Percentiles rank a stretch among this genome's conserved stretches.
phyloP scores from a whole-genome alignment of 2,888 invertebrate genomes.

The Thelaira solivaga region DNA sequence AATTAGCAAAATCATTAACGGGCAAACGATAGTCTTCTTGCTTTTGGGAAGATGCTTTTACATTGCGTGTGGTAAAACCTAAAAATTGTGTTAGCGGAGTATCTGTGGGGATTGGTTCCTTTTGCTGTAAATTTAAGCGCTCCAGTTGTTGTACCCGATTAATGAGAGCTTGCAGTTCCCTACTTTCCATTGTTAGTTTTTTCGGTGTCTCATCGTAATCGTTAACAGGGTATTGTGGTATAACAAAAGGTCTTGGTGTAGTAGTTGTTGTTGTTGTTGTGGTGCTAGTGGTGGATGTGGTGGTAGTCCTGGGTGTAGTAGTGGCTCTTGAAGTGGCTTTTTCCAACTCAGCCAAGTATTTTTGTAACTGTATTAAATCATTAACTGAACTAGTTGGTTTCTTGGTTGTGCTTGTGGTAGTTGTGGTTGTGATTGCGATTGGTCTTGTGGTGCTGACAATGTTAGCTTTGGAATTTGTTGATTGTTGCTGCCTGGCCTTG shows the following conservation, averaged over 20 bases:
- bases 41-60: constrained; percentile 56
- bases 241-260: constrained; percentile 53
- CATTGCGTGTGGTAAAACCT: constrained; percentile 70
- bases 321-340: constrained; percentile 63
- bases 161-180: constrained; percentile 77
- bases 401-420: constrained; percentile 73
- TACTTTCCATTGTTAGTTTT: constrained; percentile 75
- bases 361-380: constrained; percentile 63
- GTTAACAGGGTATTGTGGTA: constrained; percentile 56
- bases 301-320: constrained; percentile 54
- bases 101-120: constrained; percentile 44
- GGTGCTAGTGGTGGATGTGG: constrained; percentile 42
- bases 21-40: constrained; percentile 63
- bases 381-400: constrained; percentile 68
- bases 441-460: constrained; percentile 45
- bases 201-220: constrained; percentile 47
- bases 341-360: constrained; percentile 77
- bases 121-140: constrained; percentile 65
- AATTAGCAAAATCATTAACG: constrained; percentile 71
- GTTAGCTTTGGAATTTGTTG: not conserved
- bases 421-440: constrained; percentile 72
- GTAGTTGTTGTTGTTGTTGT: constrained; percentile 64
- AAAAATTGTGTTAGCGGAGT: constrained; percentile 53
- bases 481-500: constrained; percentile 64
- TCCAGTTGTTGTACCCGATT: constrained; percentile 77